phyloP scores from a whole-genome alignment of 1,140 invertebrate genomes.

The Galendromus occidentalis region DNA sequence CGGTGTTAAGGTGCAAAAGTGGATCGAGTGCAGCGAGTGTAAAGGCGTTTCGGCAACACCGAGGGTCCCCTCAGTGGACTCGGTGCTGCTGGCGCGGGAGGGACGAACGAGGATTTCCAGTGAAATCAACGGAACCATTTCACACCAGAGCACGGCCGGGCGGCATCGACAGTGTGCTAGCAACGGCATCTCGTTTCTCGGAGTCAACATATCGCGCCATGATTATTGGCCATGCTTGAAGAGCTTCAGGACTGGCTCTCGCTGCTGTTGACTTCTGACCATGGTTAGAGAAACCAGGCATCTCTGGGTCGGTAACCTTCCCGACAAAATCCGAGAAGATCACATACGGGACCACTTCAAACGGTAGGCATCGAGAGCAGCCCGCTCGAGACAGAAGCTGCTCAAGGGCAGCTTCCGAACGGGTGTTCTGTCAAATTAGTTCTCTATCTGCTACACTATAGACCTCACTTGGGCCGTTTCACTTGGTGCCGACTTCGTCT shows the following conservation, averaged over 20 bases:
- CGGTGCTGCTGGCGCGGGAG: neutral
- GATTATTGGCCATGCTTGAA: slow-evolving; percentile 6
- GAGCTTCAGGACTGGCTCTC: neutral
- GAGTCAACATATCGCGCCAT: neutral
- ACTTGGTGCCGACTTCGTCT: no score
- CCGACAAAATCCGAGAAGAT: slow-evolving; percentile 90
- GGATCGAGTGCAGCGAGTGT: neutral
- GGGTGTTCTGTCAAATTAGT: no score
- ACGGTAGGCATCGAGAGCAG: slow-evolving; percentile 44
- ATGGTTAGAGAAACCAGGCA: slow-evolving; percentile 99
- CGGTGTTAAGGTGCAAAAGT: neutral
- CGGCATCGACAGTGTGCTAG: neutral
- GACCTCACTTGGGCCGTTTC: no score
- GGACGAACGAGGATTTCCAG: neutral
- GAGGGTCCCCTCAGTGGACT: neutral
- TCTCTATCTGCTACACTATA: no score
- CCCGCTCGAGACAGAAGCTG: no score
- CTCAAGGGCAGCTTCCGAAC: no score
- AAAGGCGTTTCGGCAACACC: neutral
- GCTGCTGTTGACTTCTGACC: slow-evolving; percentile 31
- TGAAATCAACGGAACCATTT: neutral
- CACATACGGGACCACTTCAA: slow-evolving; percentile 88
- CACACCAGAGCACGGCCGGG: neutral
- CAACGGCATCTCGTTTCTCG: neutral
- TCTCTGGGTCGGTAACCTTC: slow-evolving; percentile 98